A percentile compares a stretch with the other conserved stretches of the same genome.
phyloP scores from a whole-genome alignment of 2,113 vertebrate genomes.

The Cricetomys ansorgei region DNA sequence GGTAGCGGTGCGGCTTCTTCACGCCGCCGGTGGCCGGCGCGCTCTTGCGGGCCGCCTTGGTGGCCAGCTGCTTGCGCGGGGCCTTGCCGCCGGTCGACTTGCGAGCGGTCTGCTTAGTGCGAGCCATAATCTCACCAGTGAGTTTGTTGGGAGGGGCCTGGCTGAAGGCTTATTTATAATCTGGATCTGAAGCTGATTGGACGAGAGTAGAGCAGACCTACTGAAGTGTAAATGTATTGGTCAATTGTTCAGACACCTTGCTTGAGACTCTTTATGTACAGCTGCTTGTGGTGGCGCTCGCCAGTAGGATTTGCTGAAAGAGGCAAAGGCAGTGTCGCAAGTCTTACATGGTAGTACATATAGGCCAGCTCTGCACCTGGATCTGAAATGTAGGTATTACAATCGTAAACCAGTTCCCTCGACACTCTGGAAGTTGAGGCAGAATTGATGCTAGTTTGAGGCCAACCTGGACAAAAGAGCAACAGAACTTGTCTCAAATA shows the following conservation, averaged over 20 bases:
- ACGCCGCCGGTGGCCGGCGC: neutral
- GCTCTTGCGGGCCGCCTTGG: neutral
- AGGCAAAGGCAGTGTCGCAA: too few species aligned
- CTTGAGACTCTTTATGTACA: accelerated
- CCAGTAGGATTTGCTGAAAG: too few species aligned
- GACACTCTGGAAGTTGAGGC: neutral
- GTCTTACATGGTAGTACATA: too few species aligned
- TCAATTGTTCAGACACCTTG: neutral
- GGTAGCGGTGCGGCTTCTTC: neutral
- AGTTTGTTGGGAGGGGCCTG: accelerated
- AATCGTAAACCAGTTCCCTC: accelerated
- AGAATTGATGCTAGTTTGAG: neutral
- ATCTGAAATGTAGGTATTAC: neutral
- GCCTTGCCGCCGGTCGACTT: neutral
- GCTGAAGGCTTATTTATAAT: neutral
- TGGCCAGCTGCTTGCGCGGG: neutral
- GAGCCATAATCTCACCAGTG: neutral
- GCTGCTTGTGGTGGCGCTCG: too few species aligned
- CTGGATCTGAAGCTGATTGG: neutral
- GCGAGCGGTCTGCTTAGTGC: neutral
- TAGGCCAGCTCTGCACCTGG: too few species aligned
- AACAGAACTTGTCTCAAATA: neutral
- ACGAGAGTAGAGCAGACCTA: neutral
- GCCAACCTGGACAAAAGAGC: neutral
- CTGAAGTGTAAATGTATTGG: neutral